Base-by-base conservation (phyloP, 2,113 vertebrate species). In the Polypterus bichir region DNA sequence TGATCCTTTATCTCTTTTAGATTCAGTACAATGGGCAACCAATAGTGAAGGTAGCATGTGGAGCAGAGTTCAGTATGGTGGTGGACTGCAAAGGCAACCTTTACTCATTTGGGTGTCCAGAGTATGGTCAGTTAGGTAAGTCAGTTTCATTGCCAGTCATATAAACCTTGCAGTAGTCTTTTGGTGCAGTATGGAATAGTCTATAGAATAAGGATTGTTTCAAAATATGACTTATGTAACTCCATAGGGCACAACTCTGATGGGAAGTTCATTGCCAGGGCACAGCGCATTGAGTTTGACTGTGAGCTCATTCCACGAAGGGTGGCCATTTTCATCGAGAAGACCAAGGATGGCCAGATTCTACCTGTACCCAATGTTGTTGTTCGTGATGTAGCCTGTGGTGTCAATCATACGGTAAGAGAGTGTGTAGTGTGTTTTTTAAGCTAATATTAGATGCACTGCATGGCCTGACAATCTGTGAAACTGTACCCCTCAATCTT, bases 1-100 rank as follows among this genome's bases (percentile, higher is more conserved):
- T 10, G 0, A 3, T 48, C 27, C 27, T 10, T 1, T 52, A 10
- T 49, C 60, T 9, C 11, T 58, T n/a, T 0, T 69, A 98, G 95
- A 92, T 98, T 64, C 85, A 89, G 77, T 98, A 98, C 84, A 94
- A 95, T 0, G 95, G 94, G 55, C 95, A 98, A 76, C 95, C 95
- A 0, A 87, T 98, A 71, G 92, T 95, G 74, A 98, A 97, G 64
- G 83, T 95, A 76, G 86, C 92, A 0, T 97, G 94, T 4, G 95
- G 95, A 4, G 95, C 94, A 0, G 95, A 97, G 53, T 98, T 98
- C 85, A 96, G 93, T 70, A 97, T 97, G 93, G 87, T 96, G 68
- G 92, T 95, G 81, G 95, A 98, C 76, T 98, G 95, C 76, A 96
- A 98, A 79, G 95, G 95, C 46, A 97, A 97, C 81, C 83, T 98